A percentile compares a stretch with the other conserved stretches of the same genome.
Evolutionary conservation across 2,888 invertebrate genomes (phyloP).

Genomic region (Caradrina kadenii): DNA sequence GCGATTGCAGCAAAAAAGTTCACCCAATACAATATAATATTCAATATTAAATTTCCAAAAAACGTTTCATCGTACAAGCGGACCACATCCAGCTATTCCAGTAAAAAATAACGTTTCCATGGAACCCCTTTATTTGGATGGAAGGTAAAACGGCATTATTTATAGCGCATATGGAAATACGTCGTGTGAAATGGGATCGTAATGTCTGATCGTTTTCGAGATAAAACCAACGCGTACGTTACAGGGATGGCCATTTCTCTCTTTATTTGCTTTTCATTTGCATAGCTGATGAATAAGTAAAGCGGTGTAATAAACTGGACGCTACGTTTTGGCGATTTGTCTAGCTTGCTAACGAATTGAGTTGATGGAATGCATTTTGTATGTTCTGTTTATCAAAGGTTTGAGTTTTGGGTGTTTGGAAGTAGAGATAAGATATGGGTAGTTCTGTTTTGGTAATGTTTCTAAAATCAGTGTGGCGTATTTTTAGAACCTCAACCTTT

Average conservation of each 20-base stretch:
- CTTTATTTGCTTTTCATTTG: slow-evolving; percentile 85
- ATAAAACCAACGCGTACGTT: slow-evolving; percentile 78
- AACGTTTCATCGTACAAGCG: slow-evolving; percentile 22
- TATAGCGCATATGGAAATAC: slow-evolving; percentile 82
- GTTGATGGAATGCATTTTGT: slow-evolving; percentile 42
- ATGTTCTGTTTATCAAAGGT: slow-evolving; percentile 34
- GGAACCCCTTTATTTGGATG: slow-evolving; percentile 72
- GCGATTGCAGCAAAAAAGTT: slow-evolving; percentile 1
- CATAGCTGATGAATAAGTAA: slow-evolving; percentile 80
- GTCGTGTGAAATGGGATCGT: slow-evolving; percentile 80
- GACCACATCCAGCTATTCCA: slow-evolving; percentile 63
- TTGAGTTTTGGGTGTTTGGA: slow-evolving; percentile 7
- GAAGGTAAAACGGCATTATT: slow-evolving; percentile 79
- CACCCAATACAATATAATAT: background rate
- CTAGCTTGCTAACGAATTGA: slow-evolving; percentile 48
- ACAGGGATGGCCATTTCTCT: slow-evolving; percentile 75
- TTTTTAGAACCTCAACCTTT: too few relatives aligned
- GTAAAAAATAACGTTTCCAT: slow-evolving; percentile 55
- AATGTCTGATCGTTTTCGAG: slow-evolving; percentile 83
- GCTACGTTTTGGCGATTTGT: slow-evolving; percentile 57
- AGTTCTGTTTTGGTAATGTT: too few relatives aligned
- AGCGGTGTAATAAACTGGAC: slow-evolving; percentile 72
- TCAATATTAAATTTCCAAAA: slow-evolving; percentile 13
- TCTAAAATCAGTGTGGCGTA: too few relatives aligned
- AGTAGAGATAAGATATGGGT: slow-evolving; percentile 6